Conservation (phyloP, 2,113 vertebrate species). For the Prionailurus viverrinus region DNA sequence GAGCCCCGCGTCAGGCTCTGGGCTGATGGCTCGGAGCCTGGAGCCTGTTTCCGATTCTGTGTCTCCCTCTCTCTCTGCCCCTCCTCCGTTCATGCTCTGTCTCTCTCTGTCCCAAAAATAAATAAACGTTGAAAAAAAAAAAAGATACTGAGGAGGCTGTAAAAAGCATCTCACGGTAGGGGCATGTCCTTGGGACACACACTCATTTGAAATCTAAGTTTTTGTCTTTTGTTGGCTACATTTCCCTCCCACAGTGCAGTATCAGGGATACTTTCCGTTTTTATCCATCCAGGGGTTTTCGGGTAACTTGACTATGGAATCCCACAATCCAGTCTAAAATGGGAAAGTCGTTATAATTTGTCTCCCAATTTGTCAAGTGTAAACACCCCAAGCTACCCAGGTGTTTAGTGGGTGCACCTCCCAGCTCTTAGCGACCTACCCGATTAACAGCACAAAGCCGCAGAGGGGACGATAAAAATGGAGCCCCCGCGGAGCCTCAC, state of each 20-base stretch:
- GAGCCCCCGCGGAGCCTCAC: accelerated
- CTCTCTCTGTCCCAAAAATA: no score
- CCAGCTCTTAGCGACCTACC: not conserved
- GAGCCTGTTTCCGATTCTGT: no score
- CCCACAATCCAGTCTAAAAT: slow-evolving; percentile 45
- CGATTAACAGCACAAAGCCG: not conserved
- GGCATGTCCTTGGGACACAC: not conserved
- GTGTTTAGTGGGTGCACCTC: not conserved
- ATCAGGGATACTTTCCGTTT: not conserved
- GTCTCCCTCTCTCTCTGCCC: no score
- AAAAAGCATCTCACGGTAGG: not conserved
- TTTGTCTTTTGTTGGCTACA: not conserved
- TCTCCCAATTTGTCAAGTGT: not conserved
- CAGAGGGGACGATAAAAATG: not conserved
- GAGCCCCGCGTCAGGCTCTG: no score
- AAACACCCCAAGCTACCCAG: slow-evolving; percentile 53
- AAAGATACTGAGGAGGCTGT: not conserved
- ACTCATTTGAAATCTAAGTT: not conserved
- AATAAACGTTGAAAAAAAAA: no score
- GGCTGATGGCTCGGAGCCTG: no score
- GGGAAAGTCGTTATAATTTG: slow-evolving; percentile 48
- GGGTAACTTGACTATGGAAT: slow-evolving; percentile 60
- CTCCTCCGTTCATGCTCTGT: no score
- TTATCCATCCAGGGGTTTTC: slow-evolving; percentile 26
- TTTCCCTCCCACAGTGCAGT: not conserved